Percentiles rank a stretch among this genome's conserved stretches.
phyloP scores from a whole-genome alignment of 2,113 vertebrate species.

The Montifringilla adamsi region DNA sequence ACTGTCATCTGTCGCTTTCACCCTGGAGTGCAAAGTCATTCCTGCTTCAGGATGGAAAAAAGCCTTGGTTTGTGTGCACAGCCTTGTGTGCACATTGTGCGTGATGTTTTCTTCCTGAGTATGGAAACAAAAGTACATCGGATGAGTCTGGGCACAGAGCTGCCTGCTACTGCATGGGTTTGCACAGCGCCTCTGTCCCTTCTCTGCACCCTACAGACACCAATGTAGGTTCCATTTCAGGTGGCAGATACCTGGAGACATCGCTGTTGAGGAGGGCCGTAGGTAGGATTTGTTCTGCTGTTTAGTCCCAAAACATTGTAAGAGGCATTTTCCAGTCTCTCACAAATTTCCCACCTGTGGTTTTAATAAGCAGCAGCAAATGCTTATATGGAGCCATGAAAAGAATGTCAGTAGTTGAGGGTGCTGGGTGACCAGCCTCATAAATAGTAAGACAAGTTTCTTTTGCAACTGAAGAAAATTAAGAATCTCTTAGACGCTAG shows the following conservation, averaged over 20 bases:
- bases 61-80: neutral
- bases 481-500: neutral
- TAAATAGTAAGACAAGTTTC: neutral
- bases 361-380: neutral
- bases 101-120: neutral
- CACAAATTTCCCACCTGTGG: neutral
- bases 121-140: neutral
- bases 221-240: neutral
- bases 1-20: neutral
- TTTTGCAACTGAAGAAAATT: neutral
- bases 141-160: neutral
- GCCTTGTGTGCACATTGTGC: accelerated
- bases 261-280: neutral
- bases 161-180: neutral
- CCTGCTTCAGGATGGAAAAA: neutral
- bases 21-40: neutral
- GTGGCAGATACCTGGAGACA: neutral
- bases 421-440: neutral
- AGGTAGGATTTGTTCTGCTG: neutral
- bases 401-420: neutral
- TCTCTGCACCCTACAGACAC: neutral
- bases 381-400: neutral
- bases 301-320: neutral
- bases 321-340: neutral
- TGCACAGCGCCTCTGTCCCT: neutral